Conservation (phyloP, 1,140 invertebrate genomes). For the Campoletis sonorensis region DNA sequence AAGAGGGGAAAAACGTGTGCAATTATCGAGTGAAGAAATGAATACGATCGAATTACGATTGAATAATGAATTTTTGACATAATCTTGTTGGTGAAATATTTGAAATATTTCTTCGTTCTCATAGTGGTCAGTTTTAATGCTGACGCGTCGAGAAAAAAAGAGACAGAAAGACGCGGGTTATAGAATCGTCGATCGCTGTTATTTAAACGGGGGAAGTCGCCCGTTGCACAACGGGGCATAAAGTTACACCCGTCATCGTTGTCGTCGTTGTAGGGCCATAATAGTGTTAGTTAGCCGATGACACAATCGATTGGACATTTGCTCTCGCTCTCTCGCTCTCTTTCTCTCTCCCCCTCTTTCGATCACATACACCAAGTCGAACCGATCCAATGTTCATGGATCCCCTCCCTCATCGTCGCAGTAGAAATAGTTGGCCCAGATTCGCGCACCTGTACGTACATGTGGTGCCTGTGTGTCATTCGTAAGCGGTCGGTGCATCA, state of each 20-base stretch:
- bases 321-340: background rate
- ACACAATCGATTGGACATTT: slow-evolving; percentile 41
- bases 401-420: slow-evolving; percentile 26
- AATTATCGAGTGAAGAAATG: too few species aligned
- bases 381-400: background rate
- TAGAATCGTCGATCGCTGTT: slow-evolving; percentile 22
- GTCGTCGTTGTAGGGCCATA: slow-evolving; percentile 17
- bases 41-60: too few species aligned
- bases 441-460: slow-evolving; percentile 47
- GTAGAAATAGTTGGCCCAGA: slow-evolving; percentile 51
- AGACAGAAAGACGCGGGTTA: background rate
- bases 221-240: slow-evolving; percentile 41
- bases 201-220: slow-evolving; percentile 19
- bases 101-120: too few species aligned
- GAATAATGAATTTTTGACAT: too few species aligned
- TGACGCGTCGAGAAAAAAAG: background rate
- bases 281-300: slow-evolving; percentile 31
- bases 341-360: slow-evolving; percentile 5
- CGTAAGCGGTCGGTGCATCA: slow-evolving; percentile 31
- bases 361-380: slow-evolving; percentile 7
- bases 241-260: slow-evolving; percentile 37
- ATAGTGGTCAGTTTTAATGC: background rate
- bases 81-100: too few species aligned
- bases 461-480: slow-evolving; percentile 7
- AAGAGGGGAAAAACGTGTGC: too few species aligned